These are phyloP conservation scores for Drosophila mayri DNA, from an alignment of 1,140 invertebrate genomes.

Conservation along the genomic window DNA sequence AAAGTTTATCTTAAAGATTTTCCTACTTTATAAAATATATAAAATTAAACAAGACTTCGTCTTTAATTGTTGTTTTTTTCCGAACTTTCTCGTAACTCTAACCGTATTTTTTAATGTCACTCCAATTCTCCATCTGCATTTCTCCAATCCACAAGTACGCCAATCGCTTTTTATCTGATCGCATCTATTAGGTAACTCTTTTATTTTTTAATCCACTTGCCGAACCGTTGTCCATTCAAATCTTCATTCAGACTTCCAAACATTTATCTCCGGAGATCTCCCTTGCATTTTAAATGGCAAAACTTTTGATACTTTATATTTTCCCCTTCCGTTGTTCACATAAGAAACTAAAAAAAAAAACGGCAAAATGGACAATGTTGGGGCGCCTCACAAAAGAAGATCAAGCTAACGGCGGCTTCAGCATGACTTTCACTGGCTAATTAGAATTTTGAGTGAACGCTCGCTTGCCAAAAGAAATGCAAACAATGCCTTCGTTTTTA, in stretches of 20 bases:
- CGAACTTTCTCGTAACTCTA: neutral
- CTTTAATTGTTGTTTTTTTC: neutral
- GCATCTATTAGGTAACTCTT: slow-evolving; percentile 38
- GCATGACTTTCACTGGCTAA: slow-evolving; percentile 71
- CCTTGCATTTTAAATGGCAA: slow-evolving; percentile 35
- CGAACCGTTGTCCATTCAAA: slow-evolving; percentile 38
- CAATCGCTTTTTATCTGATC: neutral
- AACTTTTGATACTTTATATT: slow-evolving; percentile 21
- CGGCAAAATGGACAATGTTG: slow-evolving; percentile 25
- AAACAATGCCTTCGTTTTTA: slow-evolving; percentile 24
- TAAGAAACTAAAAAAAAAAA: slow-evolving; percentile 9
- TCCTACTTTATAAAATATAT: too few species aligned
- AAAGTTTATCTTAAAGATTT: too few species aligned
- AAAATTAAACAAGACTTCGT: too few species aligned
- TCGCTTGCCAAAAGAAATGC: slow-evolving; percentile 35
- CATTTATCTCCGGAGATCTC: slow-evolving; percentile 32
- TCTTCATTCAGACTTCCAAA: slow-evolving; percentile 7
- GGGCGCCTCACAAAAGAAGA: slow-evolving; percentile 35
- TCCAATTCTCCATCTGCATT: neutral
- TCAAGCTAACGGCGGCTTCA: slow-evolving; percentile 18
- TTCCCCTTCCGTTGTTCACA: slow-evolving; percentile 25
- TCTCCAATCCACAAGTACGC: slow-evolving; percentile 1
- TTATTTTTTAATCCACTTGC: slow-evolving; percentile 9
- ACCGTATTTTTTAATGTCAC: neutral
- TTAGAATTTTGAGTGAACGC: slow-evolving; percentile 72